phyloP scores from a whole-genome alignment of 2,888 invertebrate genomes.

The Steinernema hermaphroditum region DNA sequence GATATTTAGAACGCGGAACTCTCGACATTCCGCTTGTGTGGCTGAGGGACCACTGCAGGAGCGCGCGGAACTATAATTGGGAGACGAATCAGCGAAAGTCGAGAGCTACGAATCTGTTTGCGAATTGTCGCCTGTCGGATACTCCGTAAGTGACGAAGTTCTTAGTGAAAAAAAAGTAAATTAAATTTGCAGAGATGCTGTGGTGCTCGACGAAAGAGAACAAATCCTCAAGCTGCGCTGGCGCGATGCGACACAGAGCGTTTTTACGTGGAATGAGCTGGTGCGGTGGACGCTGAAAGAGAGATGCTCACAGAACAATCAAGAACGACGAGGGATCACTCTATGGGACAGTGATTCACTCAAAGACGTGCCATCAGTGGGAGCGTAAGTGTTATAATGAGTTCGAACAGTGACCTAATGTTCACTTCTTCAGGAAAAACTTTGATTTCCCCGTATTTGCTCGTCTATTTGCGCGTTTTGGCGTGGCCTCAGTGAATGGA shows the following conservation, averaged over 20 bases:
- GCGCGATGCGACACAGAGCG: constrained; percentile 33
- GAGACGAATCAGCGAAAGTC: constrained; percentile 59
- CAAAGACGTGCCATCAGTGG: constrained; percentile 44
- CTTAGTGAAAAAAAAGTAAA: constrained; percentile 31
- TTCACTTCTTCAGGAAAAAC: constrained; percentile 35
- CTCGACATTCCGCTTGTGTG: constrained; percentile 59
- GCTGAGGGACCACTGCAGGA: constrained; percentile 61
- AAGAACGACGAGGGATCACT: constrained; percentile 36
- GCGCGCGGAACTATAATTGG: constrained; percentile 44
- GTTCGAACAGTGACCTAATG: not conserved
- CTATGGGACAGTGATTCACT: constrained; percentile 37
- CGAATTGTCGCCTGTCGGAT: constrained; percentile 35
- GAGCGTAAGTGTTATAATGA: constrained; percentile 36
- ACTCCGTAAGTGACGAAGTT: constrained; percentile 36
- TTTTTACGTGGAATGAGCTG: constrained; percentile 14
- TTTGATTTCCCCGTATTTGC: constrained; percentile 51
- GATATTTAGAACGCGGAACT: constrained; percentile 36
- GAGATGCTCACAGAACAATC: not conserved
- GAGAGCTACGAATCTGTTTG: constrained; percentile 46
- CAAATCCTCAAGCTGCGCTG: not conserved
- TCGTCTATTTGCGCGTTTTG: constrained; percentile 50
- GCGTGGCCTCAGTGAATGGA: constrained; percentile 53
- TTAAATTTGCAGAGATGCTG: constrained; percentile 31
- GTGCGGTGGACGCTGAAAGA: constrained; percentile 7
- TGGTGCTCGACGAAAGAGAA: constrained; percentile 19